Base-by-base conservation (phyloP, 2,797 vertebrate species). In the Chaetophractus vellerosus region DNA sequence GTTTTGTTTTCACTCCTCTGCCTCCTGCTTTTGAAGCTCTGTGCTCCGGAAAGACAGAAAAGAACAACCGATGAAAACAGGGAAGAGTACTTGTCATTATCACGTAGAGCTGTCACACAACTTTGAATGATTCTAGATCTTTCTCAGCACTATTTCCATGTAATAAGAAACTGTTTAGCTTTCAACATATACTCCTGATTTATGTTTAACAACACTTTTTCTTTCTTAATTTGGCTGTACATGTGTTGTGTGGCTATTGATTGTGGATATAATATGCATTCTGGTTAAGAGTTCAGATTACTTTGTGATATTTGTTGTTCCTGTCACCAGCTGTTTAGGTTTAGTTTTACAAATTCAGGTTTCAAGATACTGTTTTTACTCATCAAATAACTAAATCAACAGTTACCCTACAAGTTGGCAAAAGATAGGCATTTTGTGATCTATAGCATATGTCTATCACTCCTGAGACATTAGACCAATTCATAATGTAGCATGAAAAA, bases 321-420 rank as follows among this genome's bases (percentile, higher is more conserved):
- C 82, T 78, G 21, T 87, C 31, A 93, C 52, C 14, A 88, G n/a
- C 41, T 78, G 23, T 88, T 88, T 78, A 72, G 48, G 55, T 79
- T 93, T 91, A 50, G 45, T 81, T 94, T 88, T 82, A 66, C 18
- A 90, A 36, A 63, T 55, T 88, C 31, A 80, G 45, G 33, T 80
- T 87, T 90, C 50, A 26, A 76, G 24, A 66, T 26, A 19, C 66
- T 59, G 31, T 92, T 93, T 95, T 89, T 55, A 74, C 26, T 89
- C 48, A 63, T 75, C 24, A 19, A 57, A 86, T 33, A 52, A 78
- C 26, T 66, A 61, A 66, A 86, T 83, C 71, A 87, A 55, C 6
- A 41, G 16, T 82, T 93, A 64, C 41, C 26, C 10, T 66, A 50
- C 18, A 61, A 66, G 33, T 36, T 86, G 61, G 19, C 21, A 66